Evolutionary conservation across 1,140 invertebrate species (phyloP).

Genomic region (Melipona quadrifasciata): DNA sequence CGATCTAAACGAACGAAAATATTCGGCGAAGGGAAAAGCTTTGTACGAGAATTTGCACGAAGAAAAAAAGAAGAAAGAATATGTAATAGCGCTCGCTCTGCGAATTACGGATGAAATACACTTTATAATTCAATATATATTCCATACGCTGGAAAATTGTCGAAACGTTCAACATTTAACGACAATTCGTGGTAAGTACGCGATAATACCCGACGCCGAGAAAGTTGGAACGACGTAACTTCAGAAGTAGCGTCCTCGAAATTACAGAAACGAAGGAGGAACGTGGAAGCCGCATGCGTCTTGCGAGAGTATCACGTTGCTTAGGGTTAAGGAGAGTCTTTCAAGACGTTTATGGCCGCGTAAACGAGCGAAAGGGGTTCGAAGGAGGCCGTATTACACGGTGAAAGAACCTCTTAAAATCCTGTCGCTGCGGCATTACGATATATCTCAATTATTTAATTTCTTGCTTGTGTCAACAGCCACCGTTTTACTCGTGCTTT

Average conservation of each 20-base stretch:
- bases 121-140: background rate
- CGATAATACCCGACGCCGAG: background rate
- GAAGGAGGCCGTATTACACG: constrained; percentile 6
- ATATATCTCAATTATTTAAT: constrained; percentile 73
- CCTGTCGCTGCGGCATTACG: constrained; percentile 30
- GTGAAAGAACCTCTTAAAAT: constrained; percentile 55
- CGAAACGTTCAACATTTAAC: background rate
- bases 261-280: constrained; percentile 10
- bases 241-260: background rate
- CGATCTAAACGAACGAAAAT: too few relatives aligned
- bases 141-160: background rate
- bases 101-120: too few relatives aligned
- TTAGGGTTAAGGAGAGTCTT: constrained; percentile 26
- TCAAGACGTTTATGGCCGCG: constrained; percentile 23
- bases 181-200: background rate
- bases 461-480: constrained; percentile 31
- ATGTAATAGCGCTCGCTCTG: too few relatives aligned
- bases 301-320: constrained; percentile 6
- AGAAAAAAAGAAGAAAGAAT: too few relatives aligned
- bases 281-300: background rate
- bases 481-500: too few relatives aligned
- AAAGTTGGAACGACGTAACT: background rate
- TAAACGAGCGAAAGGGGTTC: constrained; percentile 18
- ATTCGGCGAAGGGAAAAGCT: too few relatives aligned
- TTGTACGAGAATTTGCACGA: too few relatives aligned